Conservation (phyloP, 1,140 invertebrate genomes). For the Papilio glaucus region DNA sequence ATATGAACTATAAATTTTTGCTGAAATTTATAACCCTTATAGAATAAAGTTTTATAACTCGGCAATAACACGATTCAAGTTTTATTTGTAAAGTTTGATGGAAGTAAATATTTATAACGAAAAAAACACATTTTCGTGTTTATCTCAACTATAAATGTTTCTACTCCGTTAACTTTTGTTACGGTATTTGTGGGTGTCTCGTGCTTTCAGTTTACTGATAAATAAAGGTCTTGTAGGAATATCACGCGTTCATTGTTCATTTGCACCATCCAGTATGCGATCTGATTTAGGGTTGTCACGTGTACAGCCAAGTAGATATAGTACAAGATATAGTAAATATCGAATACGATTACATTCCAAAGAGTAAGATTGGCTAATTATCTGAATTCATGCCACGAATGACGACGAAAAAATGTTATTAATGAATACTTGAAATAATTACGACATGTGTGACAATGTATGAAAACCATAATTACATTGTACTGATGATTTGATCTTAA, state of each 20-base stretch:
- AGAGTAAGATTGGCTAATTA: too few relatives aligned
- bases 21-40: slow-evolving; percentile 16
- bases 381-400: too few relatives aligned
- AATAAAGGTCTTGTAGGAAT: not conserved
- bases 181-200: not conserved
- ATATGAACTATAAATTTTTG: slow-evolving; percentile 11
- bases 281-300: too few relatives aligned
- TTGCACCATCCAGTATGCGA: not conserved
- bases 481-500: too few relatives aligned
- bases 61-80: slow-evolving; percentile 4
- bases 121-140: not conserved
- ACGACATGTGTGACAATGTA: too few relatives aligned
- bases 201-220: not conserved
- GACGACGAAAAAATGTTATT: too few relatives aligned
- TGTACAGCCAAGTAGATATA: too few relatives aligned
- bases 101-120: not conserved
- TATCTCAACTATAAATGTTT: slow-evolving; percentile 4
- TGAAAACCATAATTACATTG: too few relatives aligned
- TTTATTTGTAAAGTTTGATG: slow-evolving; percentile 12
- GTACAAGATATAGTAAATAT: too few relatives aligned
- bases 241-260: not conserved
- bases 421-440: too few relatives aligned
- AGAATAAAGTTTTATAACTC: slow-evolving; percentile 17
- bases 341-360: too few relatives aligned
- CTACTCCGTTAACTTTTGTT: slow-evolving; percentile 2